Percentiles rank a stretch among this genome's conserved stretches.
Conservation (phyloP, 2,888 invertebrate species). For the Cerastoderma edule region DNA sequence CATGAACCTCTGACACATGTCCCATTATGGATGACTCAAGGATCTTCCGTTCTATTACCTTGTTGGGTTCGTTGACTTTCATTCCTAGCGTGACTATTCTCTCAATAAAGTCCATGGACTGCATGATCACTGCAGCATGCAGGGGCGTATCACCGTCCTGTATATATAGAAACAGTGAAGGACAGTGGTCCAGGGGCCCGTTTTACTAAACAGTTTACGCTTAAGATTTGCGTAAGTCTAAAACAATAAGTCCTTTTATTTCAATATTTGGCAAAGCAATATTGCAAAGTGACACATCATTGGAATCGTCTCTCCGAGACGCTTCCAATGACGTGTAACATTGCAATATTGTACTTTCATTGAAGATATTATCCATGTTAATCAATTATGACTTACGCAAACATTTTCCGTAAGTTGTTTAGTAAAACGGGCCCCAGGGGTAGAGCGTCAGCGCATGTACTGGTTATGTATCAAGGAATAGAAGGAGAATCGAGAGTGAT, state of each 20-base stretch:
- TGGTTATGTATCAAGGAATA: too few relatives aligned
- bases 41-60: too few relatives aligned
- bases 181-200: too few relatives aligned
- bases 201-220: neutral
- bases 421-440: too few relatives aligned
- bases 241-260: neutral
- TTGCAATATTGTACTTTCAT: neutral
- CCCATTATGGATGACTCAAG: too few relatives aligned
- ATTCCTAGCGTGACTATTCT: conserved; percentile 27
- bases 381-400: too few relatives aligned
- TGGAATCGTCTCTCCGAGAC: neutral
- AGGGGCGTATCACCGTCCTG: conserved; percentile 40
- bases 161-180: too few relatives aligned
- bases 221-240: neutral
- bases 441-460: too few relatives aligned
- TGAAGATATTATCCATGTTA: too few relatives aligned
- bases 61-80: conserved; percentile 29
- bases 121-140: conserved; percentile 27
- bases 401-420: too few relatives aligned
- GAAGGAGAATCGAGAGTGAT: too few relatives aligned
- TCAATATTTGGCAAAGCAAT: neutral
- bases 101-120: conserved; percentile 37
- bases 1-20: too few relatives aligned
- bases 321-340: neutral
- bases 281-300: neutral